Percentiles rank a stretch among this genome's conserved stretches.
Evolutionary conservation across 2,113 vertebrate species (phyloP).

Genomic region (Cebus imitator): DNA sequence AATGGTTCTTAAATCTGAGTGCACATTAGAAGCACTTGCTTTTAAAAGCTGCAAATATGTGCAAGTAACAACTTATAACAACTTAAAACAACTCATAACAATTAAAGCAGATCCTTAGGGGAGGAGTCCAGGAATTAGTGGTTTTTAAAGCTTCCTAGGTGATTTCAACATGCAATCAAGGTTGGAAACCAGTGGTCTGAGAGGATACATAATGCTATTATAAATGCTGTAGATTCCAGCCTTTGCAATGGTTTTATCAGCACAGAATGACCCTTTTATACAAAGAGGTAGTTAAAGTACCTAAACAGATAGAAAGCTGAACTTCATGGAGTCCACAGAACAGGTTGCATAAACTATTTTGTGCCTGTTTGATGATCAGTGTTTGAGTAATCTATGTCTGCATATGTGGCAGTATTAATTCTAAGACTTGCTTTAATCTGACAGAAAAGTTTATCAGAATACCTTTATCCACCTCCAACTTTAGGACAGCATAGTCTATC

Average conservation of each 20-base stretch:
- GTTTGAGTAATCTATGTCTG: background rate
- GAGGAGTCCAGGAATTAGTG: background rate
- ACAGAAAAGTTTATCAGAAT: conserved; percentile 1
- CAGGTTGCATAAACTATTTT: background rate
- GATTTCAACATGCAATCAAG: background rate
- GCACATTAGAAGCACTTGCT: background rate
- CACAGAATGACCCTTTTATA: background rate
- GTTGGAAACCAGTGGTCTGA: background rate
- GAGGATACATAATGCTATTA: background rate
- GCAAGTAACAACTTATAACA: background rate
- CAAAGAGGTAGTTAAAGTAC: background rate
- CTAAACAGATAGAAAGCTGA: background rate
- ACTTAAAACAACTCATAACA: background rate
- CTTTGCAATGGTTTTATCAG: background rate
- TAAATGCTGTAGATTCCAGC: background rate
- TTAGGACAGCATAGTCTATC: background rate
- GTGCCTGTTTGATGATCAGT: background rate
- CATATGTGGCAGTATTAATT: background rate
- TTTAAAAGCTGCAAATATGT: background rate
- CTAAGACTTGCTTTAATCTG: background rate
- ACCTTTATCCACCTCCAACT: background rate
- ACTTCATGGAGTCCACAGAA: background rate
- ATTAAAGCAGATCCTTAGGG: background rate
- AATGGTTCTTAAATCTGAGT: background rate
- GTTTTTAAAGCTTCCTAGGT: background rate